Base-by-base conservation (phyloP, 2,888 invertebrate species). In the Oxycera nigricornis region DNA sequence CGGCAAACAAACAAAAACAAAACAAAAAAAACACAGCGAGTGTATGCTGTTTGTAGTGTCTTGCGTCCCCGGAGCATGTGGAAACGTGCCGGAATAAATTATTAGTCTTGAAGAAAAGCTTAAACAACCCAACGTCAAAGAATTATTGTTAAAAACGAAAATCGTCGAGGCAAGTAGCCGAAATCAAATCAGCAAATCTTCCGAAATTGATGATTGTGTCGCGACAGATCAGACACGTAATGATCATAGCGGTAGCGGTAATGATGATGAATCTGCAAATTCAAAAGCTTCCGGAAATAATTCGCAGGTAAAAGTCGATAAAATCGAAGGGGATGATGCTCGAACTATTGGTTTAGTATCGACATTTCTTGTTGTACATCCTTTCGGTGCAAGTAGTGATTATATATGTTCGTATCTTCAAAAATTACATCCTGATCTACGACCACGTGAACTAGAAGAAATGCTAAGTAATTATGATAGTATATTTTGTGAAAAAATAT, bases 391-490 rank as follows among this genome's bases (percentile, higher is more conserved):
- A 1, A 94, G 93, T 75, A 88, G 95, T 1, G 95, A 95, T 83
- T 94, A 95, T 85, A 92, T 97, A 77, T 94, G 94, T 88, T 94
- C 94, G 7, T 97, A 96, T 85, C 90, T 97, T 24, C 93, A 94
- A 80, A 94, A 93, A 81, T 87, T 95, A 78, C 91, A 94, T 80
- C 88, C 92, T 1, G 87, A 87, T 78, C 86, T 93, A 65, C 88
- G 91, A 75, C 91, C 93, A 62, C 90, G 91, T 50, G 91, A 92
- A 77, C 90, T 96, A 14, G 94, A 94, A 84, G 88, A 88, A 77
- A 87, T 96, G 22, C 89, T 97, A 82, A 90, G 90, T 80, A 90
- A 90, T 81, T 94, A 95, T 83, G 89, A 91, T 0, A 91, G 91
- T 79, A 91, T 97, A 35, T 97, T 96, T 84, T 90, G 90, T 79